Conservation (phyloP, 2,888 invertebrate species). For the Spatulosminthurus flaviceps region DNA sequence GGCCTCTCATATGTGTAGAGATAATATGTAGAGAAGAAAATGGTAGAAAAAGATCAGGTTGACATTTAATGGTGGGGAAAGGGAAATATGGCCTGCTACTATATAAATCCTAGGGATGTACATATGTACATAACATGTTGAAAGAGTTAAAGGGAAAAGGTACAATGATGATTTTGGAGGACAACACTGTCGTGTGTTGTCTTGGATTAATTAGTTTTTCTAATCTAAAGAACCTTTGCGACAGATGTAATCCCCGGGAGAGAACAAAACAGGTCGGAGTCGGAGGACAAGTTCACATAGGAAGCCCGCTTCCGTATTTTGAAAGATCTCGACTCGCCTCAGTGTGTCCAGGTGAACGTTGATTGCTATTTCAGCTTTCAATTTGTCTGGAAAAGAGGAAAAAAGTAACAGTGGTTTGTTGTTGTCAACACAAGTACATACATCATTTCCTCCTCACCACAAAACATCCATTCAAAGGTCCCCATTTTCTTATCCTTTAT, state of each 20-base stretch:
- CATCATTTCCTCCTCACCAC: too few relatives aligned
- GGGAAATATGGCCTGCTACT: neutral
- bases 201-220: conserved; percentile 48
- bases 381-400: conserved; percentile 75
- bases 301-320: conserved; percentile 99
- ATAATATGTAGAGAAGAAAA: too few relatives aligned
- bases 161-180: too few relatives aligned
- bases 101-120: too few relatives aligned
- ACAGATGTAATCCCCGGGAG: conserved; percentile 98
- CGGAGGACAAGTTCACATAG: conserved; percentile 95
- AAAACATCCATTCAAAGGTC: too few relatives aligned
- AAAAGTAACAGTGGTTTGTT: neutral
- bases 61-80: neutral
- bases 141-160: too few relatives aligned
- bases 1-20: too few relatives aligned
- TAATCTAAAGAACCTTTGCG: conserved; percentile 80
- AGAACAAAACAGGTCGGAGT: conserved; percentile 94
- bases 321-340: conserved; percentile 97
- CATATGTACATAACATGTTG: too few relatives aligned
- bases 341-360: conserved; percentile 98
- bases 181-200: neutral
- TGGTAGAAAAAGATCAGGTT: too few relatives aligned
- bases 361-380: conserved; percentile 98
- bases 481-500: too few relatives aligned
- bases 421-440: neutral